These are phyloP conservation scores for Bradypus variegatus DNA, from an alignment of 2,797 vertebrate species.

Conservation along the genomic window DNA sequence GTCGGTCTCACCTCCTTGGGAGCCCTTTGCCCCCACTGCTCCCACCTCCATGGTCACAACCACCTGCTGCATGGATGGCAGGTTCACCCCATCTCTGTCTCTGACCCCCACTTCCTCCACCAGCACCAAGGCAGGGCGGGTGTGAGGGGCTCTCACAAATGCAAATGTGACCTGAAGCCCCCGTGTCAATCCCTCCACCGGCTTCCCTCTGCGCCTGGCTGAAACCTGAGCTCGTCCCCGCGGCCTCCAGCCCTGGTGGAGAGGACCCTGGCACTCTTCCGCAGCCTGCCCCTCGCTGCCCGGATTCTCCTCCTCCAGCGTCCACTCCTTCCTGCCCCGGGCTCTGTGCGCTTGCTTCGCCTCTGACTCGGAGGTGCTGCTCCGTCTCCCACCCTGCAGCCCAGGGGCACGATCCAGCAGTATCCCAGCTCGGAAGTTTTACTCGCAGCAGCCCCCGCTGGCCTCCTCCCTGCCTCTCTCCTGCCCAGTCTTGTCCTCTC, in stretches of 20 bases:
- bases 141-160: no score
- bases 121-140: background rate
- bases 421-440: background rate
- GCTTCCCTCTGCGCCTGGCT: background rate
- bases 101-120: background rate
- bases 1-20: background rate
- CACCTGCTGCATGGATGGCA: background rate
- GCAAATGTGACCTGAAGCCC: no score
- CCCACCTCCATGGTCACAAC: background rate
- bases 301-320: background rate
- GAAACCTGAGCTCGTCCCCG: background rate
- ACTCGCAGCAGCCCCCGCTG: background rate
- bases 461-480: background rate
- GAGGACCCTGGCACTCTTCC: no score
- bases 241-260: background rate
- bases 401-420: background rate
- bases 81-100: background rate
- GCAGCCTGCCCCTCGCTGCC: no score
- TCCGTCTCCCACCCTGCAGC: no score
- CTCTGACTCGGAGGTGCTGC: no score
- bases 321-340: background rate
- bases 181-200: background rate
- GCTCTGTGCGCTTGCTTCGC: background rate
- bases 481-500: background rate
- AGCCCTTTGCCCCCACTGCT: background rate